A percentile compares a stretch with the other conserved stretches of the same genome.
These are phyloP conservation scores for Polylopha cassiicola DNA, from an alignment of 2,888 invertebrate genomes.

Conservation along the genomic window DNA sequence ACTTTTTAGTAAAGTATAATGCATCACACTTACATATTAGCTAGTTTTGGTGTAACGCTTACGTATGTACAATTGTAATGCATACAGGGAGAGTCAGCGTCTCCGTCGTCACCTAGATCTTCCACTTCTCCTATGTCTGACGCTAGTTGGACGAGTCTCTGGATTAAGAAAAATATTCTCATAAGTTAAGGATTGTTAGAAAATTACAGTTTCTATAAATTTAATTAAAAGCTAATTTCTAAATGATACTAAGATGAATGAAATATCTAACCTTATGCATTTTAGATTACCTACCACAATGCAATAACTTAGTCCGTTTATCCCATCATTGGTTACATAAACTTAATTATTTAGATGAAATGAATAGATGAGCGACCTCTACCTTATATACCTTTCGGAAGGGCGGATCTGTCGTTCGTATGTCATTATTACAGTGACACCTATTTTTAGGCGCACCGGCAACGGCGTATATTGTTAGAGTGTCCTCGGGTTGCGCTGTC, in stretches of 20 bases:
- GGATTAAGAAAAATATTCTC: conserved; percentile 24
- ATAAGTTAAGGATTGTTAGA: too few species aligned
- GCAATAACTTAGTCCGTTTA: background rate
- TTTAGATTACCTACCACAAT: too few species aligned
- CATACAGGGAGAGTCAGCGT: conserved; percentile 52
- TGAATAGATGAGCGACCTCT: conserved; percentile 31
- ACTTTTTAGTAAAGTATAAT: background rate
- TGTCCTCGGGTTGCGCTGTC: conserved; percentile 95
- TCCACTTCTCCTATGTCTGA: conserved; percentile 54
- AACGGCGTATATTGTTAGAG: conserved; percentile 79
- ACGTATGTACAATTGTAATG: conserved; percentile 67
- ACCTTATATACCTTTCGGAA: conserved; percentile 72
- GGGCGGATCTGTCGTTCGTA: conserved; percentile 48
- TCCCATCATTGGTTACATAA: background rate
- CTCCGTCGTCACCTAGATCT: conserved; percentile 54
- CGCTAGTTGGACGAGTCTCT: conserved; percentile 56
- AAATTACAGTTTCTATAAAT: too few species aligned
- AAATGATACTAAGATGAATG: too few species aligned
- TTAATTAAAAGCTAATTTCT: too few species aligned
- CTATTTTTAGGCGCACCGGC: conserved; percentile 57
- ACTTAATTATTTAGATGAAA: conserved; percentile 1
- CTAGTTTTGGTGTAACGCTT: conserved; percentile 60
- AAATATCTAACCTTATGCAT: too few species aligned
- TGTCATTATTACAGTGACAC: conserved; percentile 52
- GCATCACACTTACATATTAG: conserved; percentile 54